phyloP scores from a whole-genome alignment of 2,888 invertebrate species.

The Harmothoe impar region DNA sequence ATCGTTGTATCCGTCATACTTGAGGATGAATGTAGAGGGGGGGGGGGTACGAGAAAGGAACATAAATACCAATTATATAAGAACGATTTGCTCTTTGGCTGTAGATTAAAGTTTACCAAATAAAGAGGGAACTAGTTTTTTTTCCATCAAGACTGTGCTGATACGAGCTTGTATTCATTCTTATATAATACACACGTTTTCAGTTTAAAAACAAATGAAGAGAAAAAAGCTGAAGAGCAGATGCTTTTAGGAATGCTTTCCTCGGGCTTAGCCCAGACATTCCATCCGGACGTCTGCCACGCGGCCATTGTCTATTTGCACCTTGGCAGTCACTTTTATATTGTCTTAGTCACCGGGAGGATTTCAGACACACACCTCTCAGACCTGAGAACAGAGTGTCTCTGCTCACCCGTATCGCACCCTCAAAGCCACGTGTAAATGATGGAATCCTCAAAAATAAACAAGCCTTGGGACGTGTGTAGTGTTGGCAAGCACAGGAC shows the following conservation, averaged over 20 bases:
- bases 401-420: slow-evolving; percentile 30
- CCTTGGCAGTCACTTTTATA: background rate
- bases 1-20: too few species aligned
- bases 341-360: background rate
- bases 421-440: slow-evolving; percentile 26
- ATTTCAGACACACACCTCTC: background rate
- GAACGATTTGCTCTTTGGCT: too few species aligned
- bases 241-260: background rate
- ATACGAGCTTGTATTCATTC: too few species aligned
- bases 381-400: background rate
- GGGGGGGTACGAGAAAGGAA: too few species aligned
- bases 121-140: too few species aligned
- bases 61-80: too few species aligned
- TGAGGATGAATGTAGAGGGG: too few species aligned
- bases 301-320: background rate
- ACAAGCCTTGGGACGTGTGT: slow-evolving; percentile 33
- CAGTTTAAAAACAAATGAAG: too few species aligned
- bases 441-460: slow-evolving; percentile 23
- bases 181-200: too few species aligned
- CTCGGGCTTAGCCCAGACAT: background rate
- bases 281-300: background rate
- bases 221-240: too few species aligned
- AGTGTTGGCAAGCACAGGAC: slow-evolving; percentile 9
- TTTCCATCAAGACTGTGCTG: too few species aligned
- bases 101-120: too few species aligned